These are phyloP conservation scores for Melanotaenia maccullochi DNA, from an alignment of 2,797 vertebrate species.

Conservation along the genomic window DNA sequence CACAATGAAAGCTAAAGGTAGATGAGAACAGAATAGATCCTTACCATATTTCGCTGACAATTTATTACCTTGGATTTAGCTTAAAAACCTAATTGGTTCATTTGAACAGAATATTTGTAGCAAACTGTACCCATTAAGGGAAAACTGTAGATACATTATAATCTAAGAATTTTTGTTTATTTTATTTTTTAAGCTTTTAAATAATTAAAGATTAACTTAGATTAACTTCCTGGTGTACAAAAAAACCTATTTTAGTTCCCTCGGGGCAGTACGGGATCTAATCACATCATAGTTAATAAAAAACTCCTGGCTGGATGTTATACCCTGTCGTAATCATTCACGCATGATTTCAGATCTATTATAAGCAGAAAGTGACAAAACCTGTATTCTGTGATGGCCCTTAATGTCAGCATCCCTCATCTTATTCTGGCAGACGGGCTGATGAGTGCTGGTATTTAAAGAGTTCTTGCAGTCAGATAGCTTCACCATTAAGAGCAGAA, in stretches of 20 bases:
- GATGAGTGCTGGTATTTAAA: constrained; percentile 71
- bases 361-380: not conserved
- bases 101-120: not conserved
- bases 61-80: not conserved
- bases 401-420: constrained; percentile 8
- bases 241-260: no score
- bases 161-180: not conserved
- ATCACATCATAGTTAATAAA: not conserved
- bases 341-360: constrained; percentile 7
- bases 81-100: not conserved
- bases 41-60: not conserved
- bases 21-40: not conserved
- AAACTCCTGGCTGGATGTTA: not conserved
- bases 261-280: not conserved
- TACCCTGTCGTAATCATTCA: constrained; percentile 1
- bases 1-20: not conserved
- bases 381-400: constrained; percentile 8
- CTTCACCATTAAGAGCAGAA: constrained; percentile 28
- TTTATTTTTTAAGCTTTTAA: not conserved
- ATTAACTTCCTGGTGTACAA: not conserved
- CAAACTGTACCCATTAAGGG: no score
- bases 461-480: constrained; percentile 43
- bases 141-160: no score
- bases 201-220: not conserved
- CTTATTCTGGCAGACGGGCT: constrained; percentile 20